These are phyloP conservation scores for Urophycis tenuis DNA, from an alignment of 2,797 vertebrate species.

Conservation along the genomic window DNA sequence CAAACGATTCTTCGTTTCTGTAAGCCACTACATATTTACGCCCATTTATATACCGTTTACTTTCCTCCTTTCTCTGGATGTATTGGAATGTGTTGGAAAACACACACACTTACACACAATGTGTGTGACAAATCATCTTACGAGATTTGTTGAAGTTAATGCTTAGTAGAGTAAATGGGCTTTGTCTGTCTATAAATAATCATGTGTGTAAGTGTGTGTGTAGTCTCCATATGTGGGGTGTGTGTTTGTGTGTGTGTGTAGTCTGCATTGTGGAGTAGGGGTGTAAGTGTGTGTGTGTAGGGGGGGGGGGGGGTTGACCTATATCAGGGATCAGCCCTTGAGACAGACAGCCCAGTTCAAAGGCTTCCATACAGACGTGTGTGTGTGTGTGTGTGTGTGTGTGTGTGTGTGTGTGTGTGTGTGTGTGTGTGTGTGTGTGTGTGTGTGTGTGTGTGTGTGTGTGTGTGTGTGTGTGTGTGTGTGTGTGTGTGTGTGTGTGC, in stretches of 20 bases:
- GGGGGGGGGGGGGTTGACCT: constrained; percentile 40
- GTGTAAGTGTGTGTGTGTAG: constrained; percentile 9
- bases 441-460: constrained; percentile 5
- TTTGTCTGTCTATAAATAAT: constrained; percentile 69
- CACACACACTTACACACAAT: too few relatives aligned
- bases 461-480: constrained; percentile 12
- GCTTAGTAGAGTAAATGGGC: constrained; percentile 56
- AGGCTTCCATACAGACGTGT: neutral
- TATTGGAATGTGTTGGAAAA: neutral
- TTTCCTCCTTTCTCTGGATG: neutral
- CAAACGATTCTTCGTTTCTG: too few relatives aligned
- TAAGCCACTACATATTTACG: neutral
- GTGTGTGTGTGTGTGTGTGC: constrained; percentile 6
- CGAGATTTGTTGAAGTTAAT: constrained; percentile 48
- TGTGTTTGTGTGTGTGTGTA: too few relatives aligned
- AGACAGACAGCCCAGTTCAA: constrained; percentile 24
- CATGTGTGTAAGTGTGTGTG: constrained; percentile 22
- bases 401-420: constrained; percentile 6
- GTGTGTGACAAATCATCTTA: constrained; percentile 29
- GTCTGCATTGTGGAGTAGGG: constrained; percentile 4
- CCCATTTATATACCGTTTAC: neutral
- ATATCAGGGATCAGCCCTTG: constrained; percentile 45
- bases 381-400: too few relatives aligned
- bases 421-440: neutral
- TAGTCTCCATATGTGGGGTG: too few relatives aligned